Conservation (phyloP, 2,888 invertebrate species). For the Drosophila lacicola region DNA sequence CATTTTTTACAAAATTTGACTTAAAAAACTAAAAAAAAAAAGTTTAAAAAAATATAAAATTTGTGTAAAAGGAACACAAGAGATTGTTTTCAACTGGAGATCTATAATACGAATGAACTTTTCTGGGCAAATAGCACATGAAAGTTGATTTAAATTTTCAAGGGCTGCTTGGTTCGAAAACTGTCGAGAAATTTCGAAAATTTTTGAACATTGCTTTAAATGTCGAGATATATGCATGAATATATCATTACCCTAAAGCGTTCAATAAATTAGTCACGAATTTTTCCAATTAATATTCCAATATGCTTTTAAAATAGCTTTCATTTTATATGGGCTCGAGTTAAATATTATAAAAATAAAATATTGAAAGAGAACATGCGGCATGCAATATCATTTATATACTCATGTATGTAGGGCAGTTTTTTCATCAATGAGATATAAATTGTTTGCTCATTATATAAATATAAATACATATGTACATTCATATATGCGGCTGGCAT, state of each 20-base stretch:
- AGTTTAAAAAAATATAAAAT: not conserved
- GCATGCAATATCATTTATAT: not conserved
- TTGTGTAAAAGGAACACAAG: not conserved
- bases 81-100: not conserved
- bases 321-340: conserved; percentile 23
- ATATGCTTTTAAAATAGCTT: conserved; percentile 51
- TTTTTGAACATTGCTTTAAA: not conserved
- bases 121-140: too few species aligned
- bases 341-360: conserved; percentile 16
- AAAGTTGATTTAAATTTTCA: too few species aligned
- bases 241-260: conserved; percentile 6
- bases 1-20: not conserved
- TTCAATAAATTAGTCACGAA: conserved; percentile 60
- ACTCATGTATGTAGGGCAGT: conserved; percentile 8
- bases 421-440: conserved; percentile 35
- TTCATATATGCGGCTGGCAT: not conserved
- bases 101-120: not conserved
- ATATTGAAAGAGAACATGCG: conserved; percentile 16
- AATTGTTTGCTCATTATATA: conserved; percentile 17
- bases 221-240: not conserved
- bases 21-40: not conserved
- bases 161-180: conserved; percentile 9
- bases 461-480: not conserved
- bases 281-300: conserved; percentile 52
- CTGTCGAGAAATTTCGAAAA: not conserved